Percentiles rank a stretch among this genome's conserved stretches.
These are phyloP conservation scores for Caenorhabditis remanei DNA, from an alignment of 1,140 invertebrate genomes.

Conservation along the genomic window DNA sequence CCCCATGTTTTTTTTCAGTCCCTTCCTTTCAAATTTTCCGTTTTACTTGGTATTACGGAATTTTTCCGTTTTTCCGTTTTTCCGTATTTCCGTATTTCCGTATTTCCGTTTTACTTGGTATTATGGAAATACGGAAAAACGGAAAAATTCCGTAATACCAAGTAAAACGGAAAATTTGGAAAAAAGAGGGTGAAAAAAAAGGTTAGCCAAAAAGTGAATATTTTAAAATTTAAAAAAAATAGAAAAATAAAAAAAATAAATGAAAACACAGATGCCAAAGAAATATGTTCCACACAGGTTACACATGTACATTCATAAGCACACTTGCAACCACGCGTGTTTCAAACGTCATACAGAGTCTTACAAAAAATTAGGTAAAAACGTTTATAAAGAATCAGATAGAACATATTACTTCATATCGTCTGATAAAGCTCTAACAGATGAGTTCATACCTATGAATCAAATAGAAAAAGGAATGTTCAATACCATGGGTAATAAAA, in stretches of 20 bases:
- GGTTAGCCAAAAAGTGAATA: background rate
- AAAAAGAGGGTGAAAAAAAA: background rate
- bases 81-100: background rate
- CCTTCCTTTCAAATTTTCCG: background rate
- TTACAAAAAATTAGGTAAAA: background rate
- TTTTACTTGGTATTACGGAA: background rate
- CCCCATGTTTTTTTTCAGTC: no score
- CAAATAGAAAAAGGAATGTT: background rate
- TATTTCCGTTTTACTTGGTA: conserved; percentile 1
- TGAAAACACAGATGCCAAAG: background rate
- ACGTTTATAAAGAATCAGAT: background rate
- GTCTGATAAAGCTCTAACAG: background rate
- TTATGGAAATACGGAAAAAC: background rate
- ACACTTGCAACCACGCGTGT: background rate
- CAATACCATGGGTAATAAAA: background rate
- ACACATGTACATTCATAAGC: conserved; percentile 4
- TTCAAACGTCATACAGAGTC: background rate
- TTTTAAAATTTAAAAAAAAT: no score
- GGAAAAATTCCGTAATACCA: background rate
- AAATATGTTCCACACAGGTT: background rate
- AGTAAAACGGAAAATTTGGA: conserved; percentile 14
- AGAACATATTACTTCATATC: background rate
- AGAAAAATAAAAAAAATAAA: no score
- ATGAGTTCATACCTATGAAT: conserved; percentile 6
- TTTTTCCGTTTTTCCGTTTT: background rate